Percentiles rank a stretch among this genome's conserved stretches.
Evolutionary conservation across 2,888 invertebrate genomes (phyloP).

Genomic region (Villa cingulata): DNA sequence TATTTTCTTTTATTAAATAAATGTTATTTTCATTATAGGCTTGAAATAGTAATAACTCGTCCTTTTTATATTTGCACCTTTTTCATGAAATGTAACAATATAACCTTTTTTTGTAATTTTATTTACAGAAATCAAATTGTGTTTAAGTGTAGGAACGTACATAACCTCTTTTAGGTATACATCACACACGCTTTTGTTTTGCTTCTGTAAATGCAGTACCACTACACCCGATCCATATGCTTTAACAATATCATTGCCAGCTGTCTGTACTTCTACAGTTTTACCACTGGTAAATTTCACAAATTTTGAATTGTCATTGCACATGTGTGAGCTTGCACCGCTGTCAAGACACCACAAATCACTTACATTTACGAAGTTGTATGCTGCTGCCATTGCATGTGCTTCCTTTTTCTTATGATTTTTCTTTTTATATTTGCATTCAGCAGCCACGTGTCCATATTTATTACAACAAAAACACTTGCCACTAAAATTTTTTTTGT

Average conservation of each 20-base stretch:
- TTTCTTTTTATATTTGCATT: neutral
- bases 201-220: neutral
- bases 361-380: neutral
- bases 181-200: neutral
- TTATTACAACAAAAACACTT: conserved; percentile 7
- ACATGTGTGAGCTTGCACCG: conserved; percentile 8
- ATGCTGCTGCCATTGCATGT: neutral
- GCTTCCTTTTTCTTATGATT: neutral
- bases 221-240: neutral
- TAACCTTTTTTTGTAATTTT: conserved; percentile 2
- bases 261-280: conserved; percentile 3
- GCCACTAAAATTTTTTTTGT: neutral
- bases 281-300: neutral
- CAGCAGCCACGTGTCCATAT: conserved; percentile 4
- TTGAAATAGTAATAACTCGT: neutral
- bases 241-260: neutral
- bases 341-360: conserved; percentile 8
- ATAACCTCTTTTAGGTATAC: neutral
- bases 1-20: neutral
- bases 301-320: conserved; percentile 5
- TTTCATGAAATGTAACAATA: conserved; percentile 1
- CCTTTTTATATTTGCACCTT: neutral
- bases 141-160: neutral
- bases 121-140: conserved; percentile 4
- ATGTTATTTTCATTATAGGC: neutral